Conservation (phyloP, 2,113 vertebrate genomes). For the Bungarus multicinctus region DNA sequence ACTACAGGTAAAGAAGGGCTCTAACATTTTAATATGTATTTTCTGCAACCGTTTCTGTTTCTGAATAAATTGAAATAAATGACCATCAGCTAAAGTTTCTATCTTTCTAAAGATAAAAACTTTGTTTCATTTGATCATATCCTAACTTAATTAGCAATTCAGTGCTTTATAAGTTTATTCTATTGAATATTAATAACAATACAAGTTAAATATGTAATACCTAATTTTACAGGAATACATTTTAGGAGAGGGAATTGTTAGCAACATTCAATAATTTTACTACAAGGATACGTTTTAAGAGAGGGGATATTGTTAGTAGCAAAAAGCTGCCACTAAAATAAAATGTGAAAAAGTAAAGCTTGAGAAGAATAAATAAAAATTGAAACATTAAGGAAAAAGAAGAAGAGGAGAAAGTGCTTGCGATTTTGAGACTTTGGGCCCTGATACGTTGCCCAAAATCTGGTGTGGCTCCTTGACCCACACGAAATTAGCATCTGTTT, state of each 20-base stretch:
- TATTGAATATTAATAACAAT: constrained; percentile 30
- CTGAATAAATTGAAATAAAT: not conserved
- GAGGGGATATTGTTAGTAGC: not conserved
- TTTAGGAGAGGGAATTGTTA: not conserved
- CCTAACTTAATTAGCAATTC: not conserved
- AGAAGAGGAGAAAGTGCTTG: not conserved
- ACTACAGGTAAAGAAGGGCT: not conserved
- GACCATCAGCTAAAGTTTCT: not conserved
- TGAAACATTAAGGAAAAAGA: not conserved
- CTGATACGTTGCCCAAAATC: not conserved
- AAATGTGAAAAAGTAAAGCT: not conserved
- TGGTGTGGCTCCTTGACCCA: not conserved
- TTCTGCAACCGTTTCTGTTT: not conserved
- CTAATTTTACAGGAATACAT: not conserved
- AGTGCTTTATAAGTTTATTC: constrained; percentile 46
- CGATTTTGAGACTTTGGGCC: not conserved
- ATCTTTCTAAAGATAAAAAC: not conserved
- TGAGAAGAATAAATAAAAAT: not conserved
- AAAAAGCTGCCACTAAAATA: not conserved
- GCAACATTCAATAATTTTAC: not conserved
- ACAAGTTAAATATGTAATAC: constrained; percentile 6
- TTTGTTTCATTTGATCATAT: not conserved
- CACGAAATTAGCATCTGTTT: not conserved
- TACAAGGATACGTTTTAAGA: not conserved
- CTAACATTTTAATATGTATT: not conserved